Percentiles rank a stretch among this genome's conserved stretches.
Evolutionary conservation across 92 coral and sea anemone genomes (phyloP).

Genomic region (Plumapathes pennacea): DNA sequence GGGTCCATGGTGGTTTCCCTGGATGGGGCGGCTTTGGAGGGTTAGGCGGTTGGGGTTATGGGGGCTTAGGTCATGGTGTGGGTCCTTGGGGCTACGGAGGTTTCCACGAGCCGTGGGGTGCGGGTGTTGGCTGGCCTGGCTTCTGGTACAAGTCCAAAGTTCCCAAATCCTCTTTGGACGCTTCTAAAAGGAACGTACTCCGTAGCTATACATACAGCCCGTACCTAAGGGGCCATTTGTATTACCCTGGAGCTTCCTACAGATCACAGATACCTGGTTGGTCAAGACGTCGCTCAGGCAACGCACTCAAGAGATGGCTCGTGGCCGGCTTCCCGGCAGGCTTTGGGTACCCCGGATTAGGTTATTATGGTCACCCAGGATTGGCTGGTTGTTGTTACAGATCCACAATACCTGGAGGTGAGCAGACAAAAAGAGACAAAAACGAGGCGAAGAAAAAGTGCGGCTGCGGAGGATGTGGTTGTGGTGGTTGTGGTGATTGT

Average conservation of each 20-base stretch:
- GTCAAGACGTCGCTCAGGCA: too few species aligned
- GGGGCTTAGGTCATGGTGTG: conserved; percentile 32
- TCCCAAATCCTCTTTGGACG: too few species aligned
- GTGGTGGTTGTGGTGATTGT: conserved; percentile 26
- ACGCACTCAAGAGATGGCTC: too few species aligned
- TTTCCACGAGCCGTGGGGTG: conserved; percentile 38
- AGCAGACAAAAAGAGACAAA: conserved; percentile 2
- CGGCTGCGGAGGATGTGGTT: conserved; percentile 33
- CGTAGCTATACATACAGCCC: too few species aligned
- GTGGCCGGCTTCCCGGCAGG: conserved; percentile 75
- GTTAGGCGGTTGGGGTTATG: conserved; percentile 65
- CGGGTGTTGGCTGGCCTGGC: conserved; percentile 84
- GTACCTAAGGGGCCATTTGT: too few species aligned
- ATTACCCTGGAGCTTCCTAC: too few species aligned
- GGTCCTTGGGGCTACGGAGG: conserved; percentile 22
- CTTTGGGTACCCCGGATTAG: conserved; percentile 84
- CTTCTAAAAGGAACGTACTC: too few species aligned
- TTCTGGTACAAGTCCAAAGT: conserved; percentile 68
- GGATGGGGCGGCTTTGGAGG: conserved; percentile 2
- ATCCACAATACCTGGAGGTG: conserved; percentile 30
- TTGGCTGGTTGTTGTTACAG: conserved; percentile 38
- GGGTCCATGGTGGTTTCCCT: conserved; percentile 35
- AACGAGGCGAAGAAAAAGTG: conserved; percentile 28
- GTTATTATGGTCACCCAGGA: conserved; percentile 82
- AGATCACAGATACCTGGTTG: too few species aligned